Conservation (phyloP, 2,113 vertebrate species). For the Rhipidura dahli region DNA sequence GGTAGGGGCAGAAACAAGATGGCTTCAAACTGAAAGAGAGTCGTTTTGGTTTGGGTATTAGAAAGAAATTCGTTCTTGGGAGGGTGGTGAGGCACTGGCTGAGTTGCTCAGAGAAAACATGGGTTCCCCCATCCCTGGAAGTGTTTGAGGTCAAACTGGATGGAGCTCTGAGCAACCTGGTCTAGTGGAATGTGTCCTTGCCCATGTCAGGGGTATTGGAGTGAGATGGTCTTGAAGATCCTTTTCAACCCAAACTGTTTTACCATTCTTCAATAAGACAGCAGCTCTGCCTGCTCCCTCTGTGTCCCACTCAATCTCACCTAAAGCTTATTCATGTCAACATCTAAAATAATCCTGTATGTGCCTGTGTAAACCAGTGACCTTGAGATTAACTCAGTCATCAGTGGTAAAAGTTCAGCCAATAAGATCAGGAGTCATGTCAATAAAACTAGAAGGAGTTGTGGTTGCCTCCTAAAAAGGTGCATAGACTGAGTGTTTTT, state of each 20-base stretch:
- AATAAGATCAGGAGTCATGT: not conserved
- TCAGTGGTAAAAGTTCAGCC: not conserved
- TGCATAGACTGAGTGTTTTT: not conserved
- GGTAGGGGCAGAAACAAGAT: not conserved
- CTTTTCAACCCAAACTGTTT: not conserved
- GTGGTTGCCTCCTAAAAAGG: not conserved
- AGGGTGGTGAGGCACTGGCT: not conserved
- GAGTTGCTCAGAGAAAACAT: accelerated
- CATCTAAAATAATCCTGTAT: not conserved
- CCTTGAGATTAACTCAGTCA: not conserved
- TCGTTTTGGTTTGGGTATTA: not conserved
- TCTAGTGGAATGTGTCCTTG: not conserved
- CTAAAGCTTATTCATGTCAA: not conserved
- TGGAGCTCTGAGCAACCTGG: not conserved
- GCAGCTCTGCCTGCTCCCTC: not conserved
- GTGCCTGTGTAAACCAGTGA: not conserved
- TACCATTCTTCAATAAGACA: accelerated
- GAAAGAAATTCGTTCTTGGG: not conserved
- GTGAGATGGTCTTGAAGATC: not conserved
- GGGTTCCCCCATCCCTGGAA: not conserved
- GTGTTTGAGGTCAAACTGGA: not conserved
- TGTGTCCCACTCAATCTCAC: accelerated
- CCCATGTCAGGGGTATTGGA: not conserved
- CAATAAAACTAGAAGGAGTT: not conserved
- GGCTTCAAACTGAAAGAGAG: not conserved